Evolutionary conservation across 2,113 vertebrate species (phyloP).

Genomic region (Maccullochella peelii): DNA sequence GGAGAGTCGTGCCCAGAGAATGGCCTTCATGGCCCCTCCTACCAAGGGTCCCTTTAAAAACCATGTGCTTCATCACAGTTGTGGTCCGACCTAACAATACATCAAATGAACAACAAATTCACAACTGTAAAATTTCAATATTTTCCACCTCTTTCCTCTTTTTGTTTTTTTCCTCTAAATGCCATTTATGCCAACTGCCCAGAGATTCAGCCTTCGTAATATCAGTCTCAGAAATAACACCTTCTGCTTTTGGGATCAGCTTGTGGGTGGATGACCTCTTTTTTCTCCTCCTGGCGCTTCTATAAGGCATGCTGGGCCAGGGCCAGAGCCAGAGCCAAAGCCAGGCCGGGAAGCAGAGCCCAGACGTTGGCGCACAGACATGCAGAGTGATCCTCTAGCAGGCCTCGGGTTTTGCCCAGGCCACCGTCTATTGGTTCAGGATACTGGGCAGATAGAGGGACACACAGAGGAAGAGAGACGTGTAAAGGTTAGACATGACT

Average conservation of each 20-base stretch:
- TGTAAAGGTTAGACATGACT: slow-evolving; percentile 79
- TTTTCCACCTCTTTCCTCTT: slow-evolving; percentile 30
- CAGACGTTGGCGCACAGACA: slow-evolving; percentile 74
- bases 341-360: slow-evolving; percentile 73
- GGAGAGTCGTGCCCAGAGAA: slow-evolving; percentile 30
- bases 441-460: slow-evolving; percentile 65
- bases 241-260: slow-evolving; percentile 80
- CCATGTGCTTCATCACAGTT: slow-evolving; percentile 47
- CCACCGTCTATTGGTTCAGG: slow-evolving; percentile 61
- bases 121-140: slow-evolving; percentile 59
- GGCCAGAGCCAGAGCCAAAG: slow-evolving; percentile 75
- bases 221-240: slow-evolving; percentile 76
- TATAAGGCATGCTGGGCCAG: slow-evolving; percentile 81
- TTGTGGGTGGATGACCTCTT: slow-evolving; percentile 80
- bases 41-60: slow-evolving; percentile 64
- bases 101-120: slow-evolving; percentile 75
- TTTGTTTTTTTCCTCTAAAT: slow-evolving; percentile 53
- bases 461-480: slow-evolving; percentile 64
- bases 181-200: slow-evolving; percentile 63
- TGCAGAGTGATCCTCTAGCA: slow-evolving; percentile 68
- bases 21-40: slow-evolving; percentile 24
- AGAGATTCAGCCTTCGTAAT: slow-evolving; percentile 70
- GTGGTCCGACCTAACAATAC: slow-evolving; percentile 60
- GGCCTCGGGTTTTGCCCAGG: slow-evolving; percentile 46
- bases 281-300: slow-evolving; percentile 69